phyloP scores from a whole-genome alignment of 2,888 invertebrate species.

The Nemoura dubitans region DNA sequence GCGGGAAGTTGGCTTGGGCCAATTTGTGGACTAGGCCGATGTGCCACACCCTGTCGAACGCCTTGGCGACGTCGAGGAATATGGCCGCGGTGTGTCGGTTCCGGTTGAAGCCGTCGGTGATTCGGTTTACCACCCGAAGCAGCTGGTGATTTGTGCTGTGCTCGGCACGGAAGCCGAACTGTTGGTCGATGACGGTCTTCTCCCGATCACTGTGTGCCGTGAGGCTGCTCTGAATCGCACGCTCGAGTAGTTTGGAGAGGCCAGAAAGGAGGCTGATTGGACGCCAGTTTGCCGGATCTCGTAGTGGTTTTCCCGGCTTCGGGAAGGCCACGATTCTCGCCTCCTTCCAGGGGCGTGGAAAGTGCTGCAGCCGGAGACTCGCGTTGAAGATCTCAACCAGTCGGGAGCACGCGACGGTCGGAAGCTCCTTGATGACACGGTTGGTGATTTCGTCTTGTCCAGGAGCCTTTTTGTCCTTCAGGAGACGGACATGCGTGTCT shows the following conservation, averaged over 20 bases:
- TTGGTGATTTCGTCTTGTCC: too few relatives aligned
- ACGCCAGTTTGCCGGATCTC: slow-evolving; percentile 50
- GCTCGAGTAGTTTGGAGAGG: slow-evolving; percentile 53
- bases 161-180: slow-evolving; percentile 54
- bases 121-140: too few relatives aligned
- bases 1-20: not conserved
- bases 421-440: too few relatives aligned
- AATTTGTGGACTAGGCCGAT: not conserved
- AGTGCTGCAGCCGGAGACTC: not conserved
- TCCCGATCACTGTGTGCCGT: slow-evolving; percentile 46
- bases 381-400: not conserved
- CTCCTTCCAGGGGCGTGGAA: slow-evolving; percentile 47
- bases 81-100: too few relatives aligned
- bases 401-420: not conserved
- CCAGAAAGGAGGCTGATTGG: slow-evolving; percentile 53
- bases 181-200: slow-evolving; percentile 48
- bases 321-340: slow-evolving; percentile 52
- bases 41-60: too few relatives aligned
- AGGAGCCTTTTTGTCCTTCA: too few relatives aligned
- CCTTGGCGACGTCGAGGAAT: too few relatives aligned
- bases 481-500: too few relatives aligned
- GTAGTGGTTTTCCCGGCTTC: slow-evolving; percentile 53
- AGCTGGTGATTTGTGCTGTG: too few relatives aligned
- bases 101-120: too few relatives aligned
- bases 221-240: slow-evolving; percentile 50